phyloP scores from a whole-genome alignment of 2,113 vertebrate genomes.

The Prolemur simus region DNA sequence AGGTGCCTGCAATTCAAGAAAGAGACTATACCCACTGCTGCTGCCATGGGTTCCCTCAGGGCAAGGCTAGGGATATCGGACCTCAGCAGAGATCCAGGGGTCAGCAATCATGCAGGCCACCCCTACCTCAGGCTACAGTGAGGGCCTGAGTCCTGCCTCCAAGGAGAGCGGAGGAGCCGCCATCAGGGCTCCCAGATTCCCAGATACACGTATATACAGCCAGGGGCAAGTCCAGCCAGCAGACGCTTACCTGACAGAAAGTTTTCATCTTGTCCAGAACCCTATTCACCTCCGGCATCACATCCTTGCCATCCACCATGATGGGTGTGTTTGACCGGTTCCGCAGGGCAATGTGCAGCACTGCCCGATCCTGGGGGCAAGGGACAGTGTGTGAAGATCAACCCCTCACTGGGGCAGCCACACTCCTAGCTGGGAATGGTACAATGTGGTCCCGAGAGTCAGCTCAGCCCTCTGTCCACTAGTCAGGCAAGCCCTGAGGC shows the following conservation, averaged over 20 bases:
- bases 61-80: neutral
- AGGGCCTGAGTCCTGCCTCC: neutral
- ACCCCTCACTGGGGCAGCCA: neutral
- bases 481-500: too few species aligned
- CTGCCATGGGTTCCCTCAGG: neutral
- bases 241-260: conserved; percentile 91
- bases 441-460: neutral
- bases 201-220: neutral
- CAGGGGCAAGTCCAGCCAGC: neutral
- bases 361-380: conserved; percentile 89
- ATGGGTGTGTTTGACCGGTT: conserved; percentile 94
- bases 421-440: neutral
- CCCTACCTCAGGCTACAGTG: neutral
- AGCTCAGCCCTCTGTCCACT: neutral
- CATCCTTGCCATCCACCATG: conserved; percentile 92
- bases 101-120: neutral
- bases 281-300: conserved; percentile 95
- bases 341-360: conserved; percentile 95
- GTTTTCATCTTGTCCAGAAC: conserved; percentile 97
- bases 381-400: neutral
- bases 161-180: neutral
- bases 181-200: neutral
- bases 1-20: neutral
- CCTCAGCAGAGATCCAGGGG: neutral
- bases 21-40: neutral